A percentile compares a stretch with the other conserved stretches of the same genome.
Evolutionary conservation across 2,113 vertebrate genomes (phyloP).

Genomic region (Capricornis sumatraensis): DNA sequence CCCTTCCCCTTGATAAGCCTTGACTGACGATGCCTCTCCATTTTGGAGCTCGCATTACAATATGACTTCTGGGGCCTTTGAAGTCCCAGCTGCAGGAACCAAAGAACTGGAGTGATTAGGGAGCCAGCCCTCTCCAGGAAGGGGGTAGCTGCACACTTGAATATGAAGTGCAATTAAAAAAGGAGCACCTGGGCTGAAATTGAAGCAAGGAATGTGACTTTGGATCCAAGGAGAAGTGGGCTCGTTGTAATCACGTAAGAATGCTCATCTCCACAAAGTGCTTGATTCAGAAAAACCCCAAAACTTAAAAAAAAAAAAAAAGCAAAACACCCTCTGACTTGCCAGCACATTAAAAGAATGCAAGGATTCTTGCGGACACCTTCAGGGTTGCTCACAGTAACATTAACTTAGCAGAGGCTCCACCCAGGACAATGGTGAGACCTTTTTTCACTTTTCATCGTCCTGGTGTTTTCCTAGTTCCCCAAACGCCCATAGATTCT

Average conservation of each 20-base stretch:
- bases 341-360: neutral
- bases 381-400: neutral
- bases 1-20: neutral
- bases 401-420: neutral
- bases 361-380: neutral
- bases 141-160: neutral
- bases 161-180: constrained; percentile 52
- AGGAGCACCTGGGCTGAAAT: constrained; percentile 55
- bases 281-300: neutral
- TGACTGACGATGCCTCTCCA: neutral
- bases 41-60: constrained; percentile 54
- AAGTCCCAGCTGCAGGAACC: constrained; percentile 62
- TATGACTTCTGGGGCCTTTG: constrained; percentile 60
- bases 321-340: neutral
- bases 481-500: fast-evolving
- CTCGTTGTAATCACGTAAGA: constrained; percentile 32
- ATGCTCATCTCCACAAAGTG: constrained; percentile 36
- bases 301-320: neutral
- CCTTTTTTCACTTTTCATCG: neutral
- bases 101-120: constrained; percentile 43
- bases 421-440: fast-evolving
- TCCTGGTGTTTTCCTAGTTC: neutral
- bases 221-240: constrained; percentile 35
- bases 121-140: neutral
- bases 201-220: neutral